Percentiles rank a stretch among this genome's conserved stretches.
These are phyloP conservation scores for Arctia plantaginis DNA, from an alignment of 2,888 invertebrate genomes.

Conservation along the genomic window DNA sequence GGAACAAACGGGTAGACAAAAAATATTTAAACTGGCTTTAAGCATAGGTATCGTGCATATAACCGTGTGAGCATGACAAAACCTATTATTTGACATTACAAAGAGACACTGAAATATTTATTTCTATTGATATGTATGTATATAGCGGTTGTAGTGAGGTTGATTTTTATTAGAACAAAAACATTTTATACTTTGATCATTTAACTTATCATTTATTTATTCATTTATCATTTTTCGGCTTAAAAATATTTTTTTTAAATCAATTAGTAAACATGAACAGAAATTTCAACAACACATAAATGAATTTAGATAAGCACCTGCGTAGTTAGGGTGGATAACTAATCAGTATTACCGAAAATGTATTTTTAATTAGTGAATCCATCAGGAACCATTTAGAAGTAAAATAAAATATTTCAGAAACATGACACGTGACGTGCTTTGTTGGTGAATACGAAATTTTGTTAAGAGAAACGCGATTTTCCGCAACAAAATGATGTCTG, in stretches of 20 bases:
- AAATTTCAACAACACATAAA: background rate
- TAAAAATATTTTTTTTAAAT: background rate
- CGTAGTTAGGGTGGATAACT: background rate
- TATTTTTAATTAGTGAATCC: constrained; percentile 11
- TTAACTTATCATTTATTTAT: too few species aligned
- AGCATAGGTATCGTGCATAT: too few species aligned
- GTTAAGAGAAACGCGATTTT: background rate
- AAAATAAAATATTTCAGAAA: background rate
- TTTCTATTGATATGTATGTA: too few species aligned
- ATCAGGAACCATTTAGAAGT: background rate
- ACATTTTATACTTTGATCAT: background rate
- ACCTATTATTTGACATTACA: too few species aligned
- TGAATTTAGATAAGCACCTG: background rate
- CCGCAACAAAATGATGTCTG: background rate
- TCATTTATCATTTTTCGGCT: too few species aligned
- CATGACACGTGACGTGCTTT: background rate
- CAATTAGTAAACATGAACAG: background rate
- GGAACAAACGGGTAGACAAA: too few species aligned
- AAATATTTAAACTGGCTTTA: too few species aligned
- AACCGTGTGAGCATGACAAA: too few species aligned
- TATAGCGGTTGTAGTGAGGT: background rate
- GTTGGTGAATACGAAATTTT: too few species aligned
- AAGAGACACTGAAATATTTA: too few species aligned
- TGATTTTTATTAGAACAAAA: background rate
- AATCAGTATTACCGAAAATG: constrained; percentile 7